Base-by-base conservation (phyloP, 2,113 vertebrate species). In the Arvicanthis niloticus region DNA sequence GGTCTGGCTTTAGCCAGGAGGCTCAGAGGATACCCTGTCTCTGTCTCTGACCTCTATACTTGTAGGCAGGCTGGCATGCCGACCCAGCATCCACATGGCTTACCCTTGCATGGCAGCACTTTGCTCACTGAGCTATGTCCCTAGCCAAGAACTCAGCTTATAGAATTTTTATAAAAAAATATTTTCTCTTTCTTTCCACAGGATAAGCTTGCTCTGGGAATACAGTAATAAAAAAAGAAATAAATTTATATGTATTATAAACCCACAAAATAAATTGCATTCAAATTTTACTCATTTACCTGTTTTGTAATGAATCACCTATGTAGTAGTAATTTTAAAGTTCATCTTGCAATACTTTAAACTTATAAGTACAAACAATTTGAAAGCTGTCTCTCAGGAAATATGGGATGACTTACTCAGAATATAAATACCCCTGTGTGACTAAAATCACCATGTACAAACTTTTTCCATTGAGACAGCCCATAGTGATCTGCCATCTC, bases 301-400 rank as follows among this genome's bases (percentile, higher is more conserved):
- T 91, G 26, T 84, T 91, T 81, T 72, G 42, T 26, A 97, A 88
- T 58, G 92, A 91, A 72, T 89, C 73, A 45, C 13, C n/a, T 73
- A 16, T 51, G 48, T 62, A 95, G 89, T 94, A 91, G 94, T 96
- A 88, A 89, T 70, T 68, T 88, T 91, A 81, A 94, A 90, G 15
- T 37, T 37, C 51, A 81, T 62, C 22, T 34, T 90, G 11, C 67
- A 91, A 93, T 82, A 67, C 37, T 85, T 26, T 85, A 42, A 62
- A 65, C 72, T 88, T 78, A 6, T 34, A 62, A 86, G 21, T 48
- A 94, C 82, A 80, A 94, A 31, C 65, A 75, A 21, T 77, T 26
- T n/a, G 45, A 95, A 93, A 37, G 45, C 42, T 87, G 90, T 85
- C 34, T 62, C 60, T 89, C 40, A 80, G 85, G 91, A 93, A 94